Evolutionary conservation across 2,113 vertebrate species (phyloP).

Genomic region (Hymenochirus boettgeri): DNA sequence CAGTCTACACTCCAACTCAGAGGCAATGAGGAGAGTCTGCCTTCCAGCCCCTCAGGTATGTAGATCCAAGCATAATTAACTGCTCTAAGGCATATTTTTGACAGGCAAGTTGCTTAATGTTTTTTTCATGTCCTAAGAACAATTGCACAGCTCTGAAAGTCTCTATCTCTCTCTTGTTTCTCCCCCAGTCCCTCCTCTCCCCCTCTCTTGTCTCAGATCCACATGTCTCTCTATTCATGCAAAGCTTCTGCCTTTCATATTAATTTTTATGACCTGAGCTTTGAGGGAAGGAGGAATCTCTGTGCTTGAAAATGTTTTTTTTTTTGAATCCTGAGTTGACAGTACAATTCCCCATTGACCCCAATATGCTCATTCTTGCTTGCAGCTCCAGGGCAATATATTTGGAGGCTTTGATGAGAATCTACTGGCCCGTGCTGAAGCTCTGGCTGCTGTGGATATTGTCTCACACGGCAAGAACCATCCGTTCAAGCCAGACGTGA

Average conservation of each 20-base stretch:
- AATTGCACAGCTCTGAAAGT: slow-evolving; percentile 55
- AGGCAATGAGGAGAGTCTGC: slow-evolving; percentile 91
- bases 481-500: slow-evolving; percentile 87
- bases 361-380: slow-evolving; percentile 75
- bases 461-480: slow-evolving; percentile 87
- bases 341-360: slow-evolving; percentile 87
- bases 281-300: slow-evolving; percentile 82
- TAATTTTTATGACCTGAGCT: slow-evolving; percentile 97
- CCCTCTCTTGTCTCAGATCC: slow-evolving; percentile 62
- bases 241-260: slow-evolving; percentile 80
- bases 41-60: slow-evolving; percentile 92
- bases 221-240: slow-evolving; percentile 78
- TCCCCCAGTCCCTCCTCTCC: slow-evolving; percentile 42
- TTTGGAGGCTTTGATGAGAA: slow-evolving; percentile 96
- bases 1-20: slow-evolving; percentile 78
- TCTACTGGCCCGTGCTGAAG: slow-evolving; percentile 93
- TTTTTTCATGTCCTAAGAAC: slow-evolving; percentile 74
- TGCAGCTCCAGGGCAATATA: slow-evolving; percentile 97
- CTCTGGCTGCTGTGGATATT: slow-evolving; percentile 91
- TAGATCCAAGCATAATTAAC: slow-evolving; percentile 57
- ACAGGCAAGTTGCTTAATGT: slow-evolving; percentile 68
- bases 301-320: slow-evolving; percentile 82
- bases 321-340: slow-evolving; percentile 85
- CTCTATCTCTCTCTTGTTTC: slow-evolving; percentile 45
- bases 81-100: slow-evolving; percentile 68